Percentiles rank a stretch among this genome's conserved stretches.
Conservation (phyloP, 2,888 invertebrate species). For the Fragum whitleyi region DNA sequence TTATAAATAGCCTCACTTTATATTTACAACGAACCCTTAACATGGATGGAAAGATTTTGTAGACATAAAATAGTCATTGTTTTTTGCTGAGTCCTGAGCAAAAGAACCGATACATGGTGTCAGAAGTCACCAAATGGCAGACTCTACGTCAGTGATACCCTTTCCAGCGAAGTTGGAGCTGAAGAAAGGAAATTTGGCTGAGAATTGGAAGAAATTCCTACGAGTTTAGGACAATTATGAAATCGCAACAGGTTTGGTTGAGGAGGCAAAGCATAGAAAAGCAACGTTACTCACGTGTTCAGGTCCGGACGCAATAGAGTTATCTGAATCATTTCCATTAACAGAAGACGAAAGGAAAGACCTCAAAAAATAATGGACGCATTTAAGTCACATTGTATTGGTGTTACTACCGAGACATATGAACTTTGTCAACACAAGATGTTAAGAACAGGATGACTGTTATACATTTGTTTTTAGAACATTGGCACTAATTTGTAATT, state of each 20-base stretch:
- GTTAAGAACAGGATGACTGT: conserved; percentile 36
- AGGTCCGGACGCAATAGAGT: conserved; percentile 41
- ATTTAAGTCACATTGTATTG: conserved; percentile 42
- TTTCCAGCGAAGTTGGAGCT: conserved; percentile 25
- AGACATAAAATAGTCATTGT: too few relatives aligned
- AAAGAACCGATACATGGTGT: conserved; percentile 24
- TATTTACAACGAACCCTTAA: too few relatives aligned
- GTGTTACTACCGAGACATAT: conserved; percentile 46
- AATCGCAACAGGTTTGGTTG: conserved; percentile 34
- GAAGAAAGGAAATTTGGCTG: conserved; percentile 19
- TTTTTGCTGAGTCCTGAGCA: neutral
- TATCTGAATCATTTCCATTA: conserved; percentile 30
- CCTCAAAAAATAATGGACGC: conserved; percentile 28
- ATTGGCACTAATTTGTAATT: conserved; percentile 48
- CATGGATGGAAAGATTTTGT: too few relatives aligned
- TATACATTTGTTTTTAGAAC: conserved; percentile 35
- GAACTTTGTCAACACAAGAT: conserved; percentile 49
- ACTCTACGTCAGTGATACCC: neutral
- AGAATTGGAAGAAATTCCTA: conserved; percentile 34
- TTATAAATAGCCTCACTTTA: too few relatives aligned
- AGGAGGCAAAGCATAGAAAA: conserved; percentile 17
- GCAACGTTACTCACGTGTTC: conserved; percentile 45
- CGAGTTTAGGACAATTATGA: conserved; percentile 47
- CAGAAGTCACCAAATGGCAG: conserved; percentile 15
- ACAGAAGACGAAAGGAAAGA: conserved; percentile 23